Evolutionary conservation across 92 coral and sea anemone species (phyloP), one percentile per base, ranked within the genome.

Genomic region (Montipora capitata): DNA sequence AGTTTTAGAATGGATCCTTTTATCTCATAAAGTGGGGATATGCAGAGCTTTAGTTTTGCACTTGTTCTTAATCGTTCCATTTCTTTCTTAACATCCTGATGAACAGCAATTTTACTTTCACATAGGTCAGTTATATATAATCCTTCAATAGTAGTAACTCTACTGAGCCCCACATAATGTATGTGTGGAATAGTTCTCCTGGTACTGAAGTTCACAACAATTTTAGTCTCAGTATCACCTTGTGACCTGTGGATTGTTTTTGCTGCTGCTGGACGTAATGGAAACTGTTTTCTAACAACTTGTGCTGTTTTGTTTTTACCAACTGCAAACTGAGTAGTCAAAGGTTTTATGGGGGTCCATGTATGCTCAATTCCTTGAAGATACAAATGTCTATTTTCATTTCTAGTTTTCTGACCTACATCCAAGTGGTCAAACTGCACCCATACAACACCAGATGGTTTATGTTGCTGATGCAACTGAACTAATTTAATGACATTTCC

Each of bases 241-340:
- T 48, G 52, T 48, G 52, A 48, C 52, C 10, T 48, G 52, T 2
- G 52, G 6, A 48, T 48, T 48, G 52, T 48, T 48, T 48, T 48
- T 48, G 52, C 52, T 48, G 52, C 52, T 48, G 52, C 52, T 48
- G 52, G 52, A 48, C 52, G 52, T 48, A 48, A 48, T 48, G 6
- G 52, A 48, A 48, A 48, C 52, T 48, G 52, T 48, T 48, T 48
- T 48, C 52, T 48, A 48, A 48, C 52, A 48, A 48, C 52, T 48
- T 48, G 94, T 39, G 84, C 88, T 43, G 95, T 44, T 80, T 64
- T 92, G 43, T 75, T 92, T 88, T 86, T 92, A 59, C 93, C 95
- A 9, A 88, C 90, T 5, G 90, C 84, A 92, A 92, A 92, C 68
- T 92, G 90, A 58, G 95, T 92, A 69, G 83, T 89, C 85, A 91